Conservation (phyloP, 2,113 vertebrate genomes). For the Zosterops hypoxanthus region DNA sequence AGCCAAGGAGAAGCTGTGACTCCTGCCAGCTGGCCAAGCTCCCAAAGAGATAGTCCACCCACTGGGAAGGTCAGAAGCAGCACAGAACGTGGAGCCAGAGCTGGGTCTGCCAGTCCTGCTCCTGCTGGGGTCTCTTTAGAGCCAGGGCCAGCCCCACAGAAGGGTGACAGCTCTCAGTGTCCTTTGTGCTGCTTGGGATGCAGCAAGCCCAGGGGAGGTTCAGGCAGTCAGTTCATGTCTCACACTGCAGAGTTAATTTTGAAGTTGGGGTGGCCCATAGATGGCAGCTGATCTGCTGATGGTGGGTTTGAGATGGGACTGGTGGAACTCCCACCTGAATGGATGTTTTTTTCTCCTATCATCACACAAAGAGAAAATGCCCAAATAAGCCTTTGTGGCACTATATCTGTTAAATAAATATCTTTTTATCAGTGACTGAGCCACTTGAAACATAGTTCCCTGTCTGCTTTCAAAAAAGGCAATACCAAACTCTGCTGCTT, state of each 20-base stretch:
- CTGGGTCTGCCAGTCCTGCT: not conserved
- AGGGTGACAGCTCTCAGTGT: not conserved
- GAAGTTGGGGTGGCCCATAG: accelerated
- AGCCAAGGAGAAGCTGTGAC: not conserved
- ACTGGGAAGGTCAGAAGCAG: not conserved
- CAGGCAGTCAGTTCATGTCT: not conserved
- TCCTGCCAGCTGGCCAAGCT: conserved; percentile 10
- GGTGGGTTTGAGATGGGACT: not conserved
- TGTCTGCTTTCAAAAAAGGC: not conserved
- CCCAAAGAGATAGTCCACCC: not conserved
- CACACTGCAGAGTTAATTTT: not conserved
- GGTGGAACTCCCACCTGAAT: not conserved
- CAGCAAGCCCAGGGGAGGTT: not conserved
- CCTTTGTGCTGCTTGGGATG: not conserved
- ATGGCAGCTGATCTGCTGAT: not conserved
- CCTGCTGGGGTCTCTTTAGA: not conserved
- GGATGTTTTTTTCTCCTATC: accelerated
- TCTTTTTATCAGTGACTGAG: not conserved
- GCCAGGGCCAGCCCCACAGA: accelerated
- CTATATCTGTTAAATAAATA: not conserved
- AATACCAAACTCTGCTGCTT: not conserved
- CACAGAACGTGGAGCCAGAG: not conserved
- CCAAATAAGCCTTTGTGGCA: not conserved
- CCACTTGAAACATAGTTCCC: not conserved
- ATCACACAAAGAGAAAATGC: not conserved